Evolutionary conservation across 2,888 invertebrate species (phyloP), one percentile per base, ranked within the genome.

Genomic region (Drosophila buzzatii): DNA sequence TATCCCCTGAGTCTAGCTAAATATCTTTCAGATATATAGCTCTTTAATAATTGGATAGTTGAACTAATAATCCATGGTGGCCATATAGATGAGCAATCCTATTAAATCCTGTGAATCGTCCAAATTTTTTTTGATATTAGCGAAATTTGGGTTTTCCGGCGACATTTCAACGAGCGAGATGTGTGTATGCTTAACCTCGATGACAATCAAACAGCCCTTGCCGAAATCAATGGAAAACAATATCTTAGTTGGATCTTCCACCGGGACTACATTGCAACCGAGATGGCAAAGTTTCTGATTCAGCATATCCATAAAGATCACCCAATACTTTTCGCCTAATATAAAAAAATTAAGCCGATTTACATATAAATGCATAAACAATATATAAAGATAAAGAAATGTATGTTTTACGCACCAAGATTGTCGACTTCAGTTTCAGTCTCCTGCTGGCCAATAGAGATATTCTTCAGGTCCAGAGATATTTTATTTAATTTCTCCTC

Each of bases 61-160:
- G 12, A n/a, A 44, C 44, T 44, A 12, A 2, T 20, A 10, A 3
- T 2, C 0, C 12, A 10, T 31, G 31, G 16, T n/a, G 2, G 18
- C n/a, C 33, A 33, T 1, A 9, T 1, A 27, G 6, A 6, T 10
- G 6, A 86, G 27, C 8, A 87, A 33, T 1, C 85, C 76, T 0
- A 58, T 37, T 0, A 85, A 12, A 52, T 86, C 88, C 44, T 85
- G 77, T 0, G 69, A 35, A 12, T 60, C 52, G 0, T 61, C 35
- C 0, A 81, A 37, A 23, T 63, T 67, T 6, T 42, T 10, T 42
- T 76, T 70, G 4, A 85, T 64, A 0, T 61, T 16, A 1, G 4
- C 16, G 10, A 78, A 80, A 14, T 70, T 73, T 0, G 7, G 1
- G 27, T 51, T 53, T 9, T 18, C 27, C 1, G 85, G 85, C 8